Percentiles rank a stretch among this genome's conserved stretches.
phyloP scores from a whole-genome alignment of 1,140 invertebrate species.

The Gerris buenoi region DNA sequence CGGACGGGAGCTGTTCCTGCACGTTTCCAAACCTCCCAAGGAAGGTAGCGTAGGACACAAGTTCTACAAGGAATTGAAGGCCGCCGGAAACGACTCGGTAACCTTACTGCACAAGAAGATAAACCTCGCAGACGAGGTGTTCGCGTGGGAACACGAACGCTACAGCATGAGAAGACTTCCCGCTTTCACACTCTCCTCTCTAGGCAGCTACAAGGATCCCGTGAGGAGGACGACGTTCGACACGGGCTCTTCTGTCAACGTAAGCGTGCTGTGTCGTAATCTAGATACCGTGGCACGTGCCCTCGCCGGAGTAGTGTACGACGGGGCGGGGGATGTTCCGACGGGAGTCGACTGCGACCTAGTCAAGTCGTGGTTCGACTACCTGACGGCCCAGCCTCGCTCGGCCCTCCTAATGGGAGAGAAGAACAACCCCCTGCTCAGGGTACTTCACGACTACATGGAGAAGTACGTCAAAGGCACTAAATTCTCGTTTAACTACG shows the following conservation, averaged over 20 bases:
- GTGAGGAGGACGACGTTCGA: conserved; percentile 46
- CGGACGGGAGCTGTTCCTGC: conserved; percentile 56
- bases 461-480: conserved; percentile 43
- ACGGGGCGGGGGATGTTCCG: conserved; percentile 44
- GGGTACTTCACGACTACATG: conserved; percentile 54
- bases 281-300: conserved; percentile 65
- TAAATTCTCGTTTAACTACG: conserved; percentile 46
- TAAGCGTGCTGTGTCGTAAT: conserved; percentile 47
- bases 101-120: conserved; percentile 91
- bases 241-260: conserved; percentile 38
- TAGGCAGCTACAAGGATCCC: conserved; percentile 46
- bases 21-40: conserved; percentile 91
- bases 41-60: conserved; percentile 49
- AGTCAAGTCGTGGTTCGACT: conserved; percentile 56
- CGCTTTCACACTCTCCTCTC: conserved; percentile 76
- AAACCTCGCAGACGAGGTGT: conserved; percentile 79
- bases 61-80: conserved; percentile 54
- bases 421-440: conserved; percentile 47
- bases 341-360: conserved; percentile 55
- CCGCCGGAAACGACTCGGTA: conserved; percentile 39
- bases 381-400: conserved; percentile 51
- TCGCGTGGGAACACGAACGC: conserved; percentile 95
- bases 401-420: conserved; percentile 53
- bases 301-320: conserved; percentile 71
- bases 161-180: conserved; percentile 82